Conservation (phyloP, 37 sponge, comb jelly and placozoan genomes). For the Amphimedon queenslandica region DNA sequence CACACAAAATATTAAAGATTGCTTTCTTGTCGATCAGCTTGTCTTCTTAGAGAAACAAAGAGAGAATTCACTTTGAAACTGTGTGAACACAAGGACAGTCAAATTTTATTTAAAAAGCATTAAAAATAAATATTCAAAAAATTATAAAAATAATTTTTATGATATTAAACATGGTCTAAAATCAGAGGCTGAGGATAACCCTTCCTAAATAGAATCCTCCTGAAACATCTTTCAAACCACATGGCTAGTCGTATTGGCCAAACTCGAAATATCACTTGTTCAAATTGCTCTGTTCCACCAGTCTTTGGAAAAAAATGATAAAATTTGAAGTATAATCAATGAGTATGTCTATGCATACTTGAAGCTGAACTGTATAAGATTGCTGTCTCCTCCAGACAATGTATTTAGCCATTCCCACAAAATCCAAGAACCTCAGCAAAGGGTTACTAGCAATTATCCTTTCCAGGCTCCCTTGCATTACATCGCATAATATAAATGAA, state of each 20-base stretch:
- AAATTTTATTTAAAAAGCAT: too few relatives aligned
- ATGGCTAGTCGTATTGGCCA: slow-evolving; percentile 38
- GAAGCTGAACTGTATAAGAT: slow-evolving; percentile 59
- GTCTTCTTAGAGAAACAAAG: slow-evolving; percentile 64
- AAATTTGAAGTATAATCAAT: neutral
- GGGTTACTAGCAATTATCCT: slow-evolving; percentile 53
- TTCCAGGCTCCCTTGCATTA: slow-evolving; percentile 70
- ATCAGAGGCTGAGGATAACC: too few relatives aligned
- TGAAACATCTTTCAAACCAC: neutral
- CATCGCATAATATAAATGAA: slow-evolving; percentile 72
- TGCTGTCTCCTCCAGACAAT: slow-evolving; percentile 30
- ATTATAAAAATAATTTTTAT: too few relatives aligned
- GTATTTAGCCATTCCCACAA: slow-evolving; percentile 14
- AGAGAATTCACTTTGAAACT: too few relatives aligned
- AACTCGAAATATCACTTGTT: slow-evolving; percentile 43
- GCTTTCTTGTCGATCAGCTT: slow-evolving; percentile 83
- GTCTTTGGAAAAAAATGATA: slow-evolving; percentile 11
- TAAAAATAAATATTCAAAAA: too few relatives aligned
- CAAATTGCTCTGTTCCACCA: slow-evolving; percentile 68
- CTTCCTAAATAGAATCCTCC: slow-evolving; percentile 2
- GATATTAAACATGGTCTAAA: too few relatives aligned
- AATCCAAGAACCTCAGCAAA: slow-evolving; percentile 33
- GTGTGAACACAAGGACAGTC: too few relatives aligned
- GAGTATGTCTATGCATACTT: slow-evolving; percentile 29
- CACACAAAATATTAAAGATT: slow-evolving; percentile 56